Evolutionary conservation across 2,797 vertebrate species (phyloP), one percentile per base, ranked within the genome.

Genomic region (Emys orbicularis): DNA sequence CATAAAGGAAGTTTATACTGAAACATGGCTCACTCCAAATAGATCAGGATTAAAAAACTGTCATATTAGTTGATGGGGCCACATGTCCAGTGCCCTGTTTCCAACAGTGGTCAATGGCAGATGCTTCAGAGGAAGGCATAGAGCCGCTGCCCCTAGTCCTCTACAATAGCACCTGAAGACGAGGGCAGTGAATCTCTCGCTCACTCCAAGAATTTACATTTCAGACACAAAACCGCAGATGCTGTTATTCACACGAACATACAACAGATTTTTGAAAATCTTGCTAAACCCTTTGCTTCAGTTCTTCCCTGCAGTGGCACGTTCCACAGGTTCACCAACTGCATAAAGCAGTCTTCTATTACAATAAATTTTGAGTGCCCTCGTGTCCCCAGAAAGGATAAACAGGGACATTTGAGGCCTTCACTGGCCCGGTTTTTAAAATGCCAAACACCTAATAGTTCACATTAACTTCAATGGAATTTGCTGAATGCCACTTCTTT

Each of bases 111-210:
- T 52, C 53, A 13, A 52, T 44, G 83, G 41, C 5, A 3, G 54
- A 56, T 29, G 23, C 0, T 3, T 16, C 9, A 2, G 53, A 50
- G 59, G n/a, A 59, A 76, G 21, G 13, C 41, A 11, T 0, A 3
- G 21, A 44, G 56, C 57, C 1, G 3, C 34, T 13, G 12, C n/a
- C 12, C 9, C 27, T 29, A 54, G 1, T 34, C 6, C 37, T 21
- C 16, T 34, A 10, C 2, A 0, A 56, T 41, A 37, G 68, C 6
- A 13, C 47, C 1, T 0, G 0, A 1, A 34, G 44, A 23, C 13
- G 13, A 34, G 13, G 25, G 21, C 61, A 72, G 21, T 5, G 13
- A 52, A 52, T 52, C 50, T 68, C 23, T 72, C 13, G 25, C 18
- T 68, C 44, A 12, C 29, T n/a, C 65, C 65, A 68, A 37, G 18